Base-by-base conservation (phyloP, 2,888 invertebrate genomes). In the Eurytoma adleriae region DNA sequence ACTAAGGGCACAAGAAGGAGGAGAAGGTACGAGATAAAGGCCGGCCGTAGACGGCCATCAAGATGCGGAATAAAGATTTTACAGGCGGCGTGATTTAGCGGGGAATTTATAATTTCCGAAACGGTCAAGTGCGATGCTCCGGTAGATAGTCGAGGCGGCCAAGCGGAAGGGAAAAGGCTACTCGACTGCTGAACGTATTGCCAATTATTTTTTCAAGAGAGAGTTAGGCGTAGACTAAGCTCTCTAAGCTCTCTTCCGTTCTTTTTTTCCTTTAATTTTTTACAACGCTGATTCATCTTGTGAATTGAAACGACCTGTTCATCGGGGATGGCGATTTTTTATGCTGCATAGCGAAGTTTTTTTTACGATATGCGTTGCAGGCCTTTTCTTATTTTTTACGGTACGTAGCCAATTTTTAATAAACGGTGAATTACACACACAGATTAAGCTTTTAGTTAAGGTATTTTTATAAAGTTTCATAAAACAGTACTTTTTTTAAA, bases 41-140 rank as follows among this genome's bases (percentile, higher is more conserved):
- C 16, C 50, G 16, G 48, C 54, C n/a, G 54, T 16, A 40, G 57
- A 50, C 50, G 66, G 52, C 52, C 30, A 78, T 78, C 71, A 52
- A 71, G 78, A 78, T 78, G 66, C 20, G 20, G 48, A 78, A 78
- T 78, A 52, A 75, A 75, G 68, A 61, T 75, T 73, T 66, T 73
- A 66, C 54, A 56, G 10, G n/a, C 7, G 20, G 48, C 30, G 40
- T 54, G 27, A 52, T 76, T 72, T 66, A 20, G 14, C 66, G 40
- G 10, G 40, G 40, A 40, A 40, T 40, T 40, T 40, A 40, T 40
- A 40, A 40, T 40, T 40, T 40, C 40, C 40, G 40, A 40, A 40
- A 40, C 40, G 40, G 40, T 40, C 40, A 40, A 40, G 40, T 40
- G 40, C 40, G 40, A 40, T 10, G 10, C 40, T 40, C 40, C 40